phyloP scores from a whole-genome alignment of 2,113 vertebrate genomes.

The Hipposideros armiger region DNA sequence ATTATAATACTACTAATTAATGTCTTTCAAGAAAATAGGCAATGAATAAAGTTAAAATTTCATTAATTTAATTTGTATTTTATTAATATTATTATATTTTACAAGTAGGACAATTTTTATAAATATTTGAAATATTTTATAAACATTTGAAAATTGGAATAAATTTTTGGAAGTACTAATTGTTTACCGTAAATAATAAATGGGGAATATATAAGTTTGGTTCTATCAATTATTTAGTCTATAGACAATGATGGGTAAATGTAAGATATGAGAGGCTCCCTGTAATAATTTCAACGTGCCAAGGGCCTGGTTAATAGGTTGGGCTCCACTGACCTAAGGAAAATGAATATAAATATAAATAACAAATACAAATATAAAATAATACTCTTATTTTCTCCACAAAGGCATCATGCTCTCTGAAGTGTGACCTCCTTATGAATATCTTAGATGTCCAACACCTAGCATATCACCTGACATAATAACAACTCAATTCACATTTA shows the following conservation, averaged over 20 bases:
- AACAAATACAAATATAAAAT: not conserved
- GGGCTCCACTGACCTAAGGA: not conserved
- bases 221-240: not conserved
- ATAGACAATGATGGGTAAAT: not conserved
- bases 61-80: conserved; percentile 38
- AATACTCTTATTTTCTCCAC: not conserved
- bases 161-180: not conserved
- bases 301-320: not conserved
- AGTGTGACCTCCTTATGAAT: not conserved
- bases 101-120: not conserved
- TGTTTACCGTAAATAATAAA: conserved; percentile 7
- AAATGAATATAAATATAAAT: conserved; percentile 10
- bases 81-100: conserved; percentile 1
- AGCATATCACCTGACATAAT: not conserved
- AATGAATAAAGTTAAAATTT: not conserved
- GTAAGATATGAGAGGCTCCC: not conserved
- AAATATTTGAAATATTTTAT: not conserved
- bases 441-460: not conserved
- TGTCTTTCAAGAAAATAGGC: conserved; percentile 45
- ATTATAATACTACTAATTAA: not conserved
- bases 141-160: not conserved
- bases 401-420: not conserved
- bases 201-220: not conserved
- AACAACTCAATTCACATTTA: not conserved
- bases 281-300: not conserved